These are phyloP conservation scores for Uloborus diversus DNA, from an alignment of 1,140 invertebrate species.

Conservation along the genomic window DNA sequence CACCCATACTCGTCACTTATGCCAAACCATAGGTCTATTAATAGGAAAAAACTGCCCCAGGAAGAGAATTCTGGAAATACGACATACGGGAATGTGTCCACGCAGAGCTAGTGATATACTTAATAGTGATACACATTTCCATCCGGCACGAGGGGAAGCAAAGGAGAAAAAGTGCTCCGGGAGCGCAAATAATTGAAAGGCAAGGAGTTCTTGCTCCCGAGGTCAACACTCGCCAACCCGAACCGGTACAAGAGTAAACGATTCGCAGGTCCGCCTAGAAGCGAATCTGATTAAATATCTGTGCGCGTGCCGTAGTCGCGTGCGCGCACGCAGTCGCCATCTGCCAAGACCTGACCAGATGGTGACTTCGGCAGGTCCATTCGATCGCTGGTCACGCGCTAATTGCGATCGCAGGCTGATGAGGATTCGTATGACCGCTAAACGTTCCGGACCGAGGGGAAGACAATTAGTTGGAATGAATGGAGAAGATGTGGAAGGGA, in stretches of 20 bases:
- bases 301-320: too few relatives aligned
- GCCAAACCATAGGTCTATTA: too few relatives aligned
- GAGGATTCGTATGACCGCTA: conserved; percentile 15
- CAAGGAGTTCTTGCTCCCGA: background rate
- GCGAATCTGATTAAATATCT: too few relatives aligned
- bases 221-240: conserved; percentile 1
- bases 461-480: background rate
- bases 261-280: background rate
- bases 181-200: background rate
- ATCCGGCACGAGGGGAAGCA: background rate
- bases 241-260: background rate
- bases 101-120: too few relatives aligned
- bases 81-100: too few relatives aligned
- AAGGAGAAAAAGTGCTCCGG: background rate
- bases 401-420: too few relatives aligned
- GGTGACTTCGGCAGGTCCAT: background rate
- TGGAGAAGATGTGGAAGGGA: too few relatives aligned
- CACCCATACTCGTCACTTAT: too few relatives aligned
- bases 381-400: background rate
- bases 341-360: background rate
- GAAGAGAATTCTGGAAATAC: too few relatives aligned
- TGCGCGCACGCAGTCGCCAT: background rate
- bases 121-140: too few relatives aligned
- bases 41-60: too few relatives aligned
- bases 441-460: background rate